phyloP scores from a whole-genome alignment of 2,888 invertebrate species.

The Cremastobaeus sp. region DNA sequence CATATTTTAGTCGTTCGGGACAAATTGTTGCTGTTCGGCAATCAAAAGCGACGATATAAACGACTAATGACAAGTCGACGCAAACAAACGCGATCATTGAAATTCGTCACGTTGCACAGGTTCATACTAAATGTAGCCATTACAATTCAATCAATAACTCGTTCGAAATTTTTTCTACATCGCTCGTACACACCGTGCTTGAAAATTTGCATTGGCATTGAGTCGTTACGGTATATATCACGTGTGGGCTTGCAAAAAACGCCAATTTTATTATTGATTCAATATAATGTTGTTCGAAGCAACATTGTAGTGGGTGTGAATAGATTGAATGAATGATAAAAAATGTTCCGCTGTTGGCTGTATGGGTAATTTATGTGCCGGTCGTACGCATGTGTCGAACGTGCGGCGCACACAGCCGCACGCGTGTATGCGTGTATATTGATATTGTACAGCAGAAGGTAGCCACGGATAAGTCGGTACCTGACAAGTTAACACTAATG shows the following conservation, averaged over 20 bases:
- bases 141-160: conserved; percentile 52
- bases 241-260: conserved; percentile 55
- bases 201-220: conserved; percentile 56
- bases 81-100: conserved; percentile 24
- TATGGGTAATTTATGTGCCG: conserved; percentile 45
- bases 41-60: conserved; percentile 8
- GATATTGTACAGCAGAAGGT: conserved; percentile 49
- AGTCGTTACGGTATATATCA: conserved; percentile 52
- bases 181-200: conserved; percentile 37
- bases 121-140: conserved; percentile 30
- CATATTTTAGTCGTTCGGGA: neutral
- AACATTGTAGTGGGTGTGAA: conserved; percentile 56
- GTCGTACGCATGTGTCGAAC: neutral
- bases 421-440: conserved; percentile 16
- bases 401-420: neutral
- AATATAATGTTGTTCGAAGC: conserved; percentile 52
- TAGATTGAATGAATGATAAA: conserved; percentile 58
- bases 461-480: conserved; percentile 57
- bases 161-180: conserved; percentile 37
- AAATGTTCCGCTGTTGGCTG: conserved; percentile 45
- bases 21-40: conserved; percentile 6
- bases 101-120: conserved; percentile 50
- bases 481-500: conserved; percentile 60
- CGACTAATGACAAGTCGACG: conserved; percentile 17
- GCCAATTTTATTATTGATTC: conserved; percentile 47